Evolutionary conservation across 2,888 invertebrate genomes (phyloP).

Genomic region (Eupithecia subfuscata): DNA sequence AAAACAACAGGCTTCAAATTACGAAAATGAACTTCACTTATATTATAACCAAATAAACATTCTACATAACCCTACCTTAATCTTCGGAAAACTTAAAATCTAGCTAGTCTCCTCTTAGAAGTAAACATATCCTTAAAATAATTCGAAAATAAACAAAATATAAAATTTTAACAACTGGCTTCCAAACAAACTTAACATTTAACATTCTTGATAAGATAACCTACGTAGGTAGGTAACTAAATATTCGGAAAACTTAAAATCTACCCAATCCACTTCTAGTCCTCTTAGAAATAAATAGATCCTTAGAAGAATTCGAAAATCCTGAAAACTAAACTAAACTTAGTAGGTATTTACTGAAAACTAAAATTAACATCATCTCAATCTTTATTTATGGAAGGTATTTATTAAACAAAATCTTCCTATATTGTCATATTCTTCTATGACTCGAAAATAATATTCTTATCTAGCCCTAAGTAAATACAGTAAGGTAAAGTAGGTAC

Average conservation of each 20-base stretch:
- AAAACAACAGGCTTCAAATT: too few species aligned
- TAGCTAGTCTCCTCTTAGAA: neutral
- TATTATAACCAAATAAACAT: too few species aligned
- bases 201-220: too few species aligned
- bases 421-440: neutral
- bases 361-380: neutral
- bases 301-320: neutral
- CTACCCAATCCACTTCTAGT: neutral
- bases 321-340: neutral
- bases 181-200: too few species aligned
- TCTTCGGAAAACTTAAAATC: neutral
- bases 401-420: neutral
- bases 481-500: too few species aligned
- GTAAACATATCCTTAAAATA: too few species aligned
- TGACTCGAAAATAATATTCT: neutral
- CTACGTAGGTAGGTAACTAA: too few species aligned
- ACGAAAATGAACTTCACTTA: too few species aligned
- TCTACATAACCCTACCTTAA: too few species aligned
- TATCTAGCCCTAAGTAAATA: neutral
- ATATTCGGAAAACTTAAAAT: neutral
- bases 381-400: neutral
- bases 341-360: neutral
- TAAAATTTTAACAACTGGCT: too few species aligned
- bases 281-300: neutral
- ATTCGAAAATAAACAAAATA: too few species aligned